Conservation (phyloP, 2,113 vertebrate species). For the Ia io region DNA sequence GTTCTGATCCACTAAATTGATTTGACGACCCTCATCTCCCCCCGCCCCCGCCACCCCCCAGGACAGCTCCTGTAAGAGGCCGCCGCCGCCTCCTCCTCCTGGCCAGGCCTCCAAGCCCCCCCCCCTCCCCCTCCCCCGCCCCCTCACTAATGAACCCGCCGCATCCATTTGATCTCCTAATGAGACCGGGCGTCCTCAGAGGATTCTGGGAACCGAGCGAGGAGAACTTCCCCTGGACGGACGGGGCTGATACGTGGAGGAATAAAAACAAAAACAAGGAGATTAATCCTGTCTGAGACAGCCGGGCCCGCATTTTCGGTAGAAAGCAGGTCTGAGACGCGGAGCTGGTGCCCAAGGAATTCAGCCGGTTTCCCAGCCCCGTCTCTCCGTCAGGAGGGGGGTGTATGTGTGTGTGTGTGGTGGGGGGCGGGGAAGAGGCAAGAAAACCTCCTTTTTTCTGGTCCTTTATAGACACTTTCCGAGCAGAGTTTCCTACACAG, state of each 20-base stretch:
- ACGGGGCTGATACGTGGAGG: constrained; percentile 34
- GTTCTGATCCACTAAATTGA: neutral
- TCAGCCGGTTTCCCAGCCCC: neutral
- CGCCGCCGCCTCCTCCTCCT: neutral
- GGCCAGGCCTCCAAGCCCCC: no score
- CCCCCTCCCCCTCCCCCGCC: neutral
- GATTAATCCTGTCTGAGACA: constrained; percentile 60
- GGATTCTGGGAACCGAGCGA: constrained; percentile 49
- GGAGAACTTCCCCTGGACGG: constrained; percentile 30
- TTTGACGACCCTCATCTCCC: neutral
- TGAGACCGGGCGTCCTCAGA: constrained; percentile 61
- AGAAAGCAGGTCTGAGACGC: constrained; percentile 51
- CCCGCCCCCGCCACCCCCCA: no score
- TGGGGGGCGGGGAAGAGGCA: neutral
- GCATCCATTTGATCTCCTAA: constrained; percentile 54
- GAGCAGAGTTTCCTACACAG: neutral
- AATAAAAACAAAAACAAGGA: neutral
- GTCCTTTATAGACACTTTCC: neutral
- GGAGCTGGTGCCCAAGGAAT: constrained; percentile 46
- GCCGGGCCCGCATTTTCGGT: constrained; percentile 5
- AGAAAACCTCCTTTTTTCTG: neutral
- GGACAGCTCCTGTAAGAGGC: neutral
- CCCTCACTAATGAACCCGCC: constrained; percentile 16
- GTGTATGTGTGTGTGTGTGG: no score
- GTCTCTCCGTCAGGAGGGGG: neutral